A percentile compares a stretch with the other conserved stretches of the same genome.
Conservation (phyloP, 2,797 vertebrate genomes). For the Cossypha niveicapilla region DNA sequence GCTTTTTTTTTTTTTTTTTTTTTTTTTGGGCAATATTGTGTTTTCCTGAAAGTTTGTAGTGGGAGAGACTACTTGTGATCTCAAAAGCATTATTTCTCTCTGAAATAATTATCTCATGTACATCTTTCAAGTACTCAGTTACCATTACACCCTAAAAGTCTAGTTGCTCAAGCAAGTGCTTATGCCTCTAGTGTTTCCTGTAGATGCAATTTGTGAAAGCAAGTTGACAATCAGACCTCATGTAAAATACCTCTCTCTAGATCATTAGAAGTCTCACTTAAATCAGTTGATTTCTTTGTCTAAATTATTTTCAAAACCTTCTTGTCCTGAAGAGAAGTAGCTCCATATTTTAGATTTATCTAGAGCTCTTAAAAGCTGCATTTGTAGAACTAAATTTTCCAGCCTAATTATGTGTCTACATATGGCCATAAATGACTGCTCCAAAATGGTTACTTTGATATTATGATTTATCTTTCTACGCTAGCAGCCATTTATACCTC, state of each 20-base stretch:
- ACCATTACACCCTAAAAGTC: not conserved
- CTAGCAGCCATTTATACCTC: not conserved
- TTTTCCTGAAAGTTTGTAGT: not conserved
- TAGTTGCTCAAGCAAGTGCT: not conserved
- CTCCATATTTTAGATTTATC: not conserved
- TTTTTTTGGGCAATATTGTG: not conserved
- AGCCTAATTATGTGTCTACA: not conserved
- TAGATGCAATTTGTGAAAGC: not conserved
- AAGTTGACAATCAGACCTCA: not conserved
- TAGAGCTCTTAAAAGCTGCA: not conserved
- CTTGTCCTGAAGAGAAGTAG: not conserved
- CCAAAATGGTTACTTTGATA: not conserved
- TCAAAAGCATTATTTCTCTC: not conserved
- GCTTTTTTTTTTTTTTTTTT: not conserved
- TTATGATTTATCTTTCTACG: not conserved
- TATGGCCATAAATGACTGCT: not conserved
- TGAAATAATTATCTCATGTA: not conserved
- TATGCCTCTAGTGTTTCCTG: not conserved
- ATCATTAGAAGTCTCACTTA: not conserved
- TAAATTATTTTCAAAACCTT: not conserved
- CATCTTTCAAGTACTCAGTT: not conserved
- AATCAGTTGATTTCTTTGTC: not conserved
- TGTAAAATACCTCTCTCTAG: not conserved
- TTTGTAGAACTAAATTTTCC: not conserved
- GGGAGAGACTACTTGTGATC: not conserved